Conservation (phyloP, 2,888 invertebrate species). For the Zaprionus bogoriensis region DNA sequence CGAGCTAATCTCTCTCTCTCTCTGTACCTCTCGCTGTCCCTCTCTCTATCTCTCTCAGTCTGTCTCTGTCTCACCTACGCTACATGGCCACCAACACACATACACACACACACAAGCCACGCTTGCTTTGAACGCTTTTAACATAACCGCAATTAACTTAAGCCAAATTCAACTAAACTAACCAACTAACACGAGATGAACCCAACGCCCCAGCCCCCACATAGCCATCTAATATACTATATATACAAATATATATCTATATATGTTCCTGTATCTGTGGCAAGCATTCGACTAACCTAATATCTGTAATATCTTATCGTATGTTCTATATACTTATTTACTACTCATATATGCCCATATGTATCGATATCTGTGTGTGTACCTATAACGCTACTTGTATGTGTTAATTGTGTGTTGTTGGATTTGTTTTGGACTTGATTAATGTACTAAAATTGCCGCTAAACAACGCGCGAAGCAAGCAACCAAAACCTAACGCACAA, state of each 20-base stretch:
- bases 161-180: slow-evolving; percentile 2
- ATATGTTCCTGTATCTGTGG: slow-evolving; percentile 30
- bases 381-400: slow-evolving; percentile 64
- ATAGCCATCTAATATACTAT: neutral
- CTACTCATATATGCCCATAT: slow-evolving; percentile 42
- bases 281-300: slow-evolving; percentile 55
- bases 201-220: no score
- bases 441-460: slow-evolving; percentile 52
- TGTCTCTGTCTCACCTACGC: no score
- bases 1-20: neutral
- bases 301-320: slow-evolving; percentile 69
- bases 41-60: neutral
- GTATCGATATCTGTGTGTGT: slow-evolving; percentile 41
- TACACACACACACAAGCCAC: slow-evolving; percentile 11
- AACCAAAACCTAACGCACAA: slow-evolving; percentile 78
- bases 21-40: neutral
- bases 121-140: slow-evolving; percentile 12
- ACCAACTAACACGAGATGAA: slow-evolving; percentile 2
- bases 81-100: slow-evolving; percentile 7
- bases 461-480: slow-evolving; percentile 70
- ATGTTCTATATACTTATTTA: slow-evolving; percentile 63
- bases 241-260: neutral
- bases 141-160: neutral
- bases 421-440: slow-evolving; percentile 73
- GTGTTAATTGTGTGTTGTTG: slow-evolving; percentile 74